phyloP scores from a whole-genome alignment of 2,113 vertebrate species.

The Phyllopteryx taeniolatus region DNA sequence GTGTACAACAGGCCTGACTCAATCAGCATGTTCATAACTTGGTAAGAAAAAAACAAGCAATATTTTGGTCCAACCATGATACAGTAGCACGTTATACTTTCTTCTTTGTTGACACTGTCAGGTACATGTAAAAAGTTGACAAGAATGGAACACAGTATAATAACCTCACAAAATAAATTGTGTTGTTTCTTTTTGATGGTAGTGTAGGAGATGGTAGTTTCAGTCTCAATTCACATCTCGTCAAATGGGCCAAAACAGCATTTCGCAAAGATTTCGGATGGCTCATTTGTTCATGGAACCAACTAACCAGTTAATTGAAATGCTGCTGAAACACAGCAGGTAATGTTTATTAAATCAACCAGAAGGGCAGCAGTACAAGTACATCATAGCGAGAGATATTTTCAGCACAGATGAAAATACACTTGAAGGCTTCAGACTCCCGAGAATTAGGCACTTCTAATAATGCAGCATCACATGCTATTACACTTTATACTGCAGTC shows the following conservation, averaged over 20 bases:
- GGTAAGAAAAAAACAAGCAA: not conserved
- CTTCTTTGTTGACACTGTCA: not conserved
- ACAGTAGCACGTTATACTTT: not conserved
- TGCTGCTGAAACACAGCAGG: not conserved
- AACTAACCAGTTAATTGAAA: not conserved
- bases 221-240: not conserved
- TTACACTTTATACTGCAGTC: not conserved
- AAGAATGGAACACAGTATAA: not conserved
- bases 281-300: not conserved
- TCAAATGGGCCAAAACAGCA: not conserved
- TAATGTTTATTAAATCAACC: not conserved
- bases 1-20: not conserved
- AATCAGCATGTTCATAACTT: not conserved
- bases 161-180: not conserved
- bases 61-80: not conserved
- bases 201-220: not conserved
- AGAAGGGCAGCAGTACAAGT: no score
- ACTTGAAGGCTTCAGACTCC: conserved; percentile 31
- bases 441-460: conserved; percentile 49
- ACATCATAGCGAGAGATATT: not conserved
- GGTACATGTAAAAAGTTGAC: not conserved
- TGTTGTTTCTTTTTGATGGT: not conserved
- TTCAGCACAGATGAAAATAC: conserved; percentile 13
- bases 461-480: conserved; percentile 10
- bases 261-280: not conserved